These are phyloP conservation scores for Bombus confusus DNA, from an alignment of 1,140 invertebrate species.

Conservation along the genomic window DNA sequence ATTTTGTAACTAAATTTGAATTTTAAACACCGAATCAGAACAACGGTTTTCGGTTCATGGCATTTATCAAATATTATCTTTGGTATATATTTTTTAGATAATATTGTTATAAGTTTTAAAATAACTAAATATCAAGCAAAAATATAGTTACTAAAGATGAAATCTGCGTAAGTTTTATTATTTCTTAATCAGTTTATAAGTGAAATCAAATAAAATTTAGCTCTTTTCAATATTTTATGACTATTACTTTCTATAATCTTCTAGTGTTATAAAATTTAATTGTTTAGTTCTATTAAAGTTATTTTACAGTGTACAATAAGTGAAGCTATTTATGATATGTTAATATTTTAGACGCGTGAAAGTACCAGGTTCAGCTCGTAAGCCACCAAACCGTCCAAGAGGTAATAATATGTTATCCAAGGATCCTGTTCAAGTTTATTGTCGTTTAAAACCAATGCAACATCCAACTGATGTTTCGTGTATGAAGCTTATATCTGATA, in stretches of 20 bases:
- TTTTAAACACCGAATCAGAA: slow-evolving; percentile 7
- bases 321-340: neutral
- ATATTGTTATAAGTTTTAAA: neutral
- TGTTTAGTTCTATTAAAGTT: neutral
- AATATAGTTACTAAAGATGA: slow-evolving; percentile 52
- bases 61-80: neutral
- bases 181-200: neutral
- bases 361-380: slow-evolving; percentile 72
- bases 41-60: neutral
- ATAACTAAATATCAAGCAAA: neutral
- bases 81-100: neutral
- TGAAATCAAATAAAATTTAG: neutral
- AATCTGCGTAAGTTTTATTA: slow-evolving; percentile 40
- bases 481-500: slow-evolving; percentile 88
- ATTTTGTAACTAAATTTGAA: slow-evolving; percentile 27
- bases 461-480: slow-evolving; percentile 86
- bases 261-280: neutral
- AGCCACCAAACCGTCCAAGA: slow-evolving; percentile 64
- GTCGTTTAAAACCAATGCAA: slow-evolving; percentile 90
- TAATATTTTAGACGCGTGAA: slow-evolving; percentile 74
- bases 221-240: neutral
- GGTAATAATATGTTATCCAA: slow-evolving; percentile 71
- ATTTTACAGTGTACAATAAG: neutral
- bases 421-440: slow-evolving; percentile 93
- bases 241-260: neutral